Evolutionary conservation across 2,113 vertebrate species (phyloP), one percentile per base, ranked within the genome.

Genomic region (Oreochromis tanganicae): DNA sequence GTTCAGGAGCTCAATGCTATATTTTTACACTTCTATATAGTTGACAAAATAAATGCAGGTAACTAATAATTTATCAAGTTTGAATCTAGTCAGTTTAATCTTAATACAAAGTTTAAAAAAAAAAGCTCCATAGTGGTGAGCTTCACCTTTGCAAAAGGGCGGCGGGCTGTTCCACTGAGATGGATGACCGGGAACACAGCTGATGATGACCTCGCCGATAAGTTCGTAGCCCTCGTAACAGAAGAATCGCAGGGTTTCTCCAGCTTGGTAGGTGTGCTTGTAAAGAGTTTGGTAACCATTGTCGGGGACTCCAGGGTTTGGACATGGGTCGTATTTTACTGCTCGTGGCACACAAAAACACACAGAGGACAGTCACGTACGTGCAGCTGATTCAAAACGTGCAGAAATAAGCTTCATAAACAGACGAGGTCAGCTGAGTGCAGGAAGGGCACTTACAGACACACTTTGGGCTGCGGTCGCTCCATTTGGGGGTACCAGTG

Each of bases 151-250:
- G 95, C 98, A 98, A 87, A 98, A 97, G 0, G 98, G 98, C 3
- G 98, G 97, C 17, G 97, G 97, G 94, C 96, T 98, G 96, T 97
- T 98, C 98, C 98, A 98, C 91, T 97, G 97, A 19, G 98, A 98
- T 5, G 98, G 98, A 89, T 98, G 98, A 10, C 97, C 98, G 0
- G 98, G 97, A 56, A 98, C 94, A 81, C 98, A 98, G 91, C 95
- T 98, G 91, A 98, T 98, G 43, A 98, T 98, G 86, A 98, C 97
- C 90, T 98, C 97, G 1, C 98, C 98, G 2, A 98, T 97, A 11
- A 98, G 97, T 92, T 98, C 97, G 5, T 98, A 98, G 61, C 98
- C 97, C 90, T 98, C 98, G 1, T 98, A 98, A 91, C 98, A 98
- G 96, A 98, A 98, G 94, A 98, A 98, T 10, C 97, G 97, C 89